Evolutionary conservation across 2,797 vertebrate species (phyloP).

Genomic region (Falco cherrug): DNA sequence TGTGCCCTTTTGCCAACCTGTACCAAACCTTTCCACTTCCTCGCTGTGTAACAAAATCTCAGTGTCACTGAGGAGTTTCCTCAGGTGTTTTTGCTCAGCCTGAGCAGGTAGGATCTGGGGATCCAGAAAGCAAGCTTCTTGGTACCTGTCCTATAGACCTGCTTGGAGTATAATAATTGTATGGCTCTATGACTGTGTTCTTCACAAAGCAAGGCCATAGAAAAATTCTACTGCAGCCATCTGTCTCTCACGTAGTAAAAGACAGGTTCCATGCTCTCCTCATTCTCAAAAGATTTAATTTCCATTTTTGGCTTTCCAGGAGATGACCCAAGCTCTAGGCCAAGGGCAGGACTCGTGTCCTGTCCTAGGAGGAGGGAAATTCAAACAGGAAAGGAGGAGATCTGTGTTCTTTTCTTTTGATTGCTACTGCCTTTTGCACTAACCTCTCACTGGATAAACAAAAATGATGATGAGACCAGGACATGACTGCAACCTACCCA

Average conservation of each 20-base stretch:
- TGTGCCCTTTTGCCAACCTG: neutral
- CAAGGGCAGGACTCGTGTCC: neutral
- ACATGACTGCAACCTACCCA: neutral
- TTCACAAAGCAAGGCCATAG: neutral
- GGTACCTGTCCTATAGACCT: neutral
- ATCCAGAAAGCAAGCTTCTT: neutral
- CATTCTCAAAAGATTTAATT: neutral
- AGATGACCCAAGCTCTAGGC: neutral
- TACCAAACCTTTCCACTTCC: neutral
- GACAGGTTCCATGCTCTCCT: neutral
- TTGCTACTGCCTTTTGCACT: neutral
- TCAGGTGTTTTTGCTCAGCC: neutral
- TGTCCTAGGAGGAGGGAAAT: neutral
- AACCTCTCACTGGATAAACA: neutral
- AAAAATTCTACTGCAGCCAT: neutral
- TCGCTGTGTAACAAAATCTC: fast-evolving
- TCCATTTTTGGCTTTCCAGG: neutral
- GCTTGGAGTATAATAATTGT: neutral
- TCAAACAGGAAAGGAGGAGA: neutral
- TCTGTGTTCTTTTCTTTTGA: neutral
- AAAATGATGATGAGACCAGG: neutral
- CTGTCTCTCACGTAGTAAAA: neutral
- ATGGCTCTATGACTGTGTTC: neutral
- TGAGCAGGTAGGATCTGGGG: neutral
- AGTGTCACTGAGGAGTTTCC: neutral